These are phyloP conservation scores for Tyria jacobaeae DNA, from an alignment of 2,888 invertebrate genomes.

Conservation along the genomic window DNA sequence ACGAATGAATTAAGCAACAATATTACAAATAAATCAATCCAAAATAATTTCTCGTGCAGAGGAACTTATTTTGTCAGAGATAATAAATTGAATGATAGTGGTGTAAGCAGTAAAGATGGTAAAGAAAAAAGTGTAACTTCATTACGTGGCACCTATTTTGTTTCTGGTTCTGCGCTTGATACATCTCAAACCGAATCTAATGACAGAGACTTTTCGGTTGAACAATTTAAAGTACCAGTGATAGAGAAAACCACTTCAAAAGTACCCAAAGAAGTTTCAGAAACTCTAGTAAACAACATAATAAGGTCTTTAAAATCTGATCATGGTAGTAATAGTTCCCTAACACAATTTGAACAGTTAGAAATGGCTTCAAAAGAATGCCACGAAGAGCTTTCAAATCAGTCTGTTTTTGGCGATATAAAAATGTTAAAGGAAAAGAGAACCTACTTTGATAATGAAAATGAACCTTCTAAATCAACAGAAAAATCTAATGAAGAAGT, in stretches of 20 bases:
- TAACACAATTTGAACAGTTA: constrained; percentile 69
- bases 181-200: constrained; percentile 24
- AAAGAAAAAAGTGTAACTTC: constrained; percentile 29
- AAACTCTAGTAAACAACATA: constrained; percentile 60
- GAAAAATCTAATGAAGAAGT: constrained; percentile 19
- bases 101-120: constrained; percentile 16
- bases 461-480: constrained; percentile 31
- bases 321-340: constrained; percentile 61
- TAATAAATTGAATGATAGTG: constrained; percentile 22
- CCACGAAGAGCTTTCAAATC: constrained; percentile 30
- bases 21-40: constrained; percentile 19
- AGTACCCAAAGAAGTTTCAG: constrained; percentile 39
- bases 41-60: constrained; percentile 26
- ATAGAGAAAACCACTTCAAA: constrained; percentile 15
- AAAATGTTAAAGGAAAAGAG: constrained; percentile 62
- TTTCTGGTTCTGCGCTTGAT: constrained; percentile 36
- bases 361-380: constrained; percentile 60
- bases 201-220: constrained; percentile 18
- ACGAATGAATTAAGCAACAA: constrained; percentile 17
- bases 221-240: constrained; percentile 30
- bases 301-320: constrained; percentile 57
- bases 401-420: constrained; percentile 48
- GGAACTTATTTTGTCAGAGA: constrained; percentile 46
- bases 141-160: constrained; percentile 54
- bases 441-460: constrained; percentile 58